phyloP scores from a whole-genome alignment of 2,113 vertebrate species.

The Parus major region DNA sequence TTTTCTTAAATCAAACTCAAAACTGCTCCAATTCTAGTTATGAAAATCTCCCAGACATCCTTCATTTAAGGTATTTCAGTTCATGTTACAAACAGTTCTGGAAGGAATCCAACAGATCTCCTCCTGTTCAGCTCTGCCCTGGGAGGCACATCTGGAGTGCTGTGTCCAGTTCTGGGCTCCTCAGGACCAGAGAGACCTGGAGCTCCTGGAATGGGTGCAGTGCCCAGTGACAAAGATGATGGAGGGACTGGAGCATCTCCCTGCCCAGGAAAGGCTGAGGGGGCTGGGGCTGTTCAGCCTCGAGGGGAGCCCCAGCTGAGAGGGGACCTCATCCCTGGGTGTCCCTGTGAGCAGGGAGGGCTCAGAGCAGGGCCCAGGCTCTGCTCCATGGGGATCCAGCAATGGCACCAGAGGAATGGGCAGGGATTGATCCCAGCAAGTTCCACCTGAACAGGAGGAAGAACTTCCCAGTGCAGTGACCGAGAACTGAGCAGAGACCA shows the following conservation, averaged over 20 bases:
- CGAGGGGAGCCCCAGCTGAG: not conserved
- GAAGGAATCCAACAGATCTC: not conserved
- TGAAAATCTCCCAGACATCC: not conserved
- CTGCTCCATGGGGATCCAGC: not conserved
- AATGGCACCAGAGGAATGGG: not conserved
- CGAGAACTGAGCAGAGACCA: accelerated
- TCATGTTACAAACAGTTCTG: not conserved
- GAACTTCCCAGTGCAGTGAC: not conserved
- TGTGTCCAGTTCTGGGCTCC: not conserved
- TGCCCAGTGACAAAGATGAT: accelerated
- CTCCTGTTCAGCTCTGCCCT: not conserved
- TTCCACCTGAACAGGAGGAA: not conserved
- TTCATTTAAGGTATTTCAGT: not conserved
- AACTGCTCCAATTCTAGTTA: not conserved
- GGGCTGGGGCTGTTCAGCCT: not conserved
- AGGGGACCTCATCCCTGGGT: not conserved
- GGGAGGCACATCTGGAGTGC: not conserved
- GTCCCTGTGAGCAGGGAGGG: not conserved
- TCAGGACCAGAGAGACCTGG: accelerated
- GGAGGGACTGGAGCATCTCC: not conserved
- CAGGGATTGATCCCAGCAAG: not conserved
- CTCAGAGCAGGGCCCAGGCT: not conserved
- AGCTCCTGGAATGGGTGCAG: accelerated
- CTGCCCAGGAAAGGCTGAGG: accelerated
- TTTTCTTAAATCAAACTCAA: not conserved